phyloP scores from a whole-genome alignment of 1,140 invertebrate genomes.

The Lucilia sericata region DNA sequence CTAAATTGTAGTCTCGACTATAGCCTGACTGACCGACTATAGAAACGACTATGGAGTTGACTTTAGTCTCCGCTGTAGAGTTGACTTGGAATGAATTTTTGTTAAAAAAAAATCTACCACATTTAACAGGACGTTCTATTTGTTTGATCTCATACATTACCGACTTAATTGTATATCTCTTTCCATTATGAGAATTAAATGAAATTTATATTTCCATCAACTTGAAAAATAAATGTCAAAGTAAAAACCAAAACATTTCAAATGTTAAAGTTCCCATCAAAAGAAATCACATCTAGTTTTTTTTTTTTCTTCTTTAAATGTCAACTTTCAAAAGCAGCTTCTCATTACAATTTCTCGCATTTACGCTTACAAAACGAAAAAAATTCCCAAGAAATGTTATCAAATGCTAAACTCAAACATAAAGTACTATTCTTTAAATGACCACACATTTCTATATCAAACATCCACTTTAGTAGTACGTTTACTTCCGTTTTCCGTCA shows the following conservation, averaged over 20 bases:
- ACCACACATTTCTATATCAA: neutral
- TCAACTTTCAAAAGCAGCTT: neutral
- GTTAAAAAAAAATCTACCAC: neutral
- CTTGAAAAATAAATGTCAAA: neutral
- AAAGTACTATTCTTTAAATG: slow-evolving; percentile 6
- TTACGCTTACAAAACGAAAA: neutral
- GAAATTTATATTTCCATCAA: slow-evolving; percentile 6
- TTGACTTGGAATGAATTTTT: too few relatives aligned
- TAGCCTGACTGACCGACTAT: too few relatives aligned
- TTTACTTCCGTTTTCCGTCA: neutral
- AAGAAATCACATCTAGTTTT: neutral
- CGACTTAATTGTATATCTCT: neutral
- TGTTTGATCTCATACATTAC: neutral
- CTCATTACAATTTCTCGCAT: neutral
- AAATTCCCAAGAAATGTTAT: slow-evolving; percentile 11
- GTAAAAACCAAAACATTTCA: neutral
- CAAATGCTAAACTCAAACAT: neutral
- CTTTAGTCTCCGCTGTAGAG: too few relatives aligned
- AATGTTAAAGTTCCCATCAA: slow-evolving; percentile 3
- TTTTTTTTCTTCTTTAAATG: neutral
- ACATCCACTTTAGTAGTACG: neutral
- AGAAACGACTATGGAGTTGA: too few relatives aligned
- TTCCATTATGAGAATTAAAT: neutral
- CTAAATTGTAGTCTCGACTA: too few relatives aligned
- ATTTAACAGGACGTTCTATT: neutral